phyloP scores from a whole-genome alignment of 1,140 invertebrate species.

The Drosophila bocki region DNA sequence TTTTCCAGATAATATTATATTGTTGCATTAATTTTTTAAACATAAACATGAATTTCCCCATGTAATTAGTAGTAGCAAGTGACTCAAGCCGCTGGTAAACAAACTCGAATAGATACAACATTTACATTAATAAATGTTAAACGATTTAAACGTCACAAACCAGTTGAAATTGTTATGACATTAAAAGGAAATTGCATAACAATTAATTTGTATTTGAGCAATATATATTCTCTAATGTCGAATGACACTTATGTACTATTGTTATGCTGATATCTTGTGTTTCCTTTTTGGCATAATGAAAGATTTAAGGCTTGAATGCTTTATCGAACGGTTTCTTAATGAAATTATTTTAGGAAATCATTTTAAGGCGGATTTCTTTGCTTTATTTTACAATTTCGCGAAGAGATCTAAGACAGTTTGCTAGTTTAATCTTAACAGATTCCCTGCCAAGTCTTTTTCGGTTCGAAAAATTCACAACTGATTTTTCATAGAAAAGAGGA shows the following conservation, averaged over 20 bases:
- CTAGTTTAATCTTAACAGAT: background rate
- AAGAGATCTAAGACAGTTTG: background rate
- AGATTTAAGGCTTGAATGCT: background rate
- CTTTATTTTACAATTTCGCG: background rate
- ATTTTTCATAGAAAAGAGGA: no score
- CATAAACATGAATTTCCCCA: background rate
- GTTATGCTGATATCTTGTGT: background rate
- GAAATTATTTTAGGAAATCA: background rate
- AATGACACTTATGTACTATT: no score
- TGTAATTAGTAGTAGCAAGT: background rate
- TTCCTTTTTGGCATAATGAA: background rate
- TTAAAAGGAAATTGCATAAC: background rate
- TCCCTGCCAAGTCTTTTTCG: background rate
- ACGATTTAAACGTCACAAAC: background rate
- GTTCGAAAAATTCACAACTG: no score
- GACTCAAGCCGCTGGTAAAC: background rate
- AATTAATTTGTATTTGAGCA: background rate
- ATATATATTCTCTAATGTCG: no score
- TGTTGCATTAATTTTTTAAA: background rate
- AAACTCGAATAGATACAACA: background rate
- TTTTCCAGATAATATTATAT: no score
- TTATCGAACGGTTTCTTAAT: background rate
- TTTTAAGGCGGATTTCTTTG: background rate
- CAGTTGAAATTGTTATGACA: conserved; percentile 8
- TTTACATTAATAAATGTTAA: conserved; percentile 5